phyloP scores from a whole-genome alignment of 2,888 invertebrate species.

The Patella pellucida region DNA sequence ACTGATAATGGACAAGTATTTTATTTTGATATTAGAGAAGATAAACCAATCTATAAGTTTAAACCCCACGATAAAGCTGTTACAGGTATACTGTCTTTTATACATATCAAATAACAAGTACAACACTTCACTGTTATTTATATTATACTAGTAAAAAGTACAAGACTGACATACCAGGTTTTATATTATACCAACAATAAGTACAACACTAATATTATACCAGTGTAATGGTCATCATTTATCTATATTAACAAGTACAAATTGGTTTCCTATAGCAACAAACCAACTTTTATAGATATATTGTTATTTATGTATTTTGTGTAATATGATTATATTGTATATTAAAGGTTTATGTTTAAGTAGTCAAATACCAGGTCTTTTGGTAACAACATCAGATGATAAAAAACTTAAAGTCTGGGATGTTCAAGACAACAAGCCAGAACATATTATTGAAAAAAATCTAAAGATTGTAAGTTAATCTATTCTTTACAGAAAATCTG shows the following conservation, averaged over 20 bases:
- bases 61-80: slow-evolving; percentile 87
- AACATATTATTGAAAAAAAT: slow-evolving; percentile 72
- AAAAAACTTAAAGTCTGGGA: slow-evolving; percentile 91
- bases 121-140: too few relatives aligned
- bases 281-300: not conserved
- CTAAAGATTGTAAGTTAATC: slow-evolving; percentile 76
- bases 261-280: not conserved
- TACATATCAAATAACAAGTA: too few relatives aligned
- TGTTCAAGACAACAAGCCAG: slow-evolving; percentile 55
- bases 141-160: too few relatives aligned
- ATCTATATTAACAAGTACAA: not conserved
- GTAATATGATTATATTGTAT: slow-evolving; percentile 18
- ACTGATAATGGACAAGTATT: slow-evolving; percentile 78
- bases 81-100: slow-evolving; percentile 75
- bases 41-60: slow-evolving; percentile 80
- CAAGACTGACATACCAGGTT: too few relatives aligned
- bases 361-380: slow-evolving; percentile 80
- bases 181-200: too few relatives aligned
- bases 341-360: slow-evolving; percentile 78
- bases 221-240: too few relatives aligned
- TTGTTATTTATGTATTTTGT: slow-evolving; percentile 9
- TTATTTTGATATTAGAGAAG: slow-evolving; percentile 81
- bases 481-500: not conserved
- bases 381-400: slow-evolving; percentile 86
- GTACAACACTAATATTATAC: too few relatives aligned